phyloP scores from a whole-genome alignment of 2,888 invertebrate species.

The Aplocera efformata region DNA sequence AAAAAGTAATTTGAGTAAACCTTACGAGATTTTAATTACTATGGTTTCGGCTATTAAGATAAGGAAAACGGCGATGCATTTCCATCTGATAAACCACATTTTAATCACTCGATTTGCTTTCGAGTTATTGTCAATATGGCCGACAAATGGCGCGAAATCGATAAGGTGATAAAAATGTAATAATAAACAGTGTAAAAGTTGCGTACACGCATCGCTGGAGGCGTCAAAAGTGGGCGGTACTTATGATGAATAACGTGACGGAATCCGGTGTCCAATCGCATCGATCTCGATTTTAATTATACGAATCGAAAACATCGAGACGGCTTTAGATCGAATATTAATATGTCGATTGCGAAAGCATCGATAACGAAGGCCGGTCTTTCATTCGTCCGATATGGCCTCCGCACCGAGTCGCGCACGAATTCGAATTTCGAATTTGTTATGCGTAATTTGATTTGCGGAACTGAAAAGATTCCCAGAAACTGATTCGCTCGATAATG shows the following conservation, averaged over 20 bases:
- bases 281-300: slow-evolving; percentile 78
- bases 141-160: slow-evolving; percentile 45
- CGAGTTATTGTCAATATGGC: slow-evolving; percentile 43
- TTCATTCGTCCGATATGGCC: slow-evolving; percentile 51
- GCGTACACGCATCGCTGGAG: slow-evolving; percentile 74
- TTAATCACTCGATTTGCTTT: slow-evolving; percentile 25
- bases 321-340: slow-evolving; percentile 76
- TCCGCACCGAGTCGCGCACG: slow-evolving; percentile 6
- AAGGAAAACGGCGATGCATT: slow-evolving; percentile 7
- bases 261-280: slow-evolving; percentile 73
- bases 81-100: slow-evolving; percentile 14
- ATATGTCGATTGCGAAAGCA: slow-evolving; percentile 70
- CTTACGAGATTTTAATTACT: slow-evolving; percentile 27
- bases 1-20: slow-evolving; percentile 45
- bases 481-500: slow-evolving; percentile 52
- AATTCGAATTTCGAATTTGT: slow-evolving; percentile 58
- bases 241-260: slow-evolving; percentile 74
- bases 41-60: slow-evolving; percentile 9
- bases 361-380: slow-evolving; percentile 59
- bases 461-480: slow-evolving; percentile 62
- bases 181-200: slow-evolving; percentile 54
- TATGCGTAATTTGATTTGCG: slow-evolving; percentile 71
- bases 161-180: slow-evolving; percentile 48
- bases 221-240: slow-evolving; percentile 77
- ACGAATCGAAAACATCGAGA: slow-evolving; percentile 74